phyloP scores from a whole-genome alignment of 23 tunicate species.

The Botrylloides violaceus region DNA sequence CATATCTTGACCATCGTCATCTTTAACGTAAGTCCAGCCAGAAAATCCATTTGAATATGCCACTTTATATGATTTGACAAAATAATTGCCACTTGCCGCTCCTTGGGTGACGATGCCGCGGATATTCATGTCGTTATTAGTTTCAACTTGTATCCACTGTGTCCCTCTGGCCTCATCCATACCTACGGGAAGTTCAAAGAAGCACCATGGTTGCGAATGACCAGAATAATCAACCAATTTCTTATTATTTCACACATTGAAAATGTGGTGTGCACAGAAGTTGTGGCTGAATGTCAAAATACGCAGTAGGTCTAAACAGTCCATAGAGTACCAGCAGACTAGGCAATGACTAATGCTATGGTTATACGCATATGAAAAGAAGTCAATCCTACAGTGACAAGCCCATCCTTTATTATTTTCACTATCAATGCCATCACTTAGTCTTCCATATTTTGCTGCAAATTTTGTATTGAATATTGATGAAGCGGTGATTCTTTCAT shows the following conservation, averaged over 20 bases:
- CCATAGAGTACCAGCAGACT: too few relatives aligned
- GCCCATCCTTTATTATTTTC: conserved; percentile 7
- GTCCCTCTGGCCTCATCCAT: neutral
- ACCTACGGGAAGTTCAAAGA: too few relatives aligned
- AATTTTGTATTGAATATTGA: conserved; percentile 5
- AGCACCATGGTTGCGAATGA: too few relatives aligned
- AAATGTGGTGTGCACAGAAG: too few relatives aligned
- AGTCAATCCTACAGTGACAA: neutral
- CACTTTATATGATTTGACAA: conserved; percentile 2
- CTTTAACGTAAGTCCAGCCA: neutral
- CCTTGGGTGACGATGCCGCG: conserved; percentile 25
- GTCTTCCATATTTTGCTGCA: conserved; percentile 4
- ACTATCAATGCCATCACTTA: neutral
- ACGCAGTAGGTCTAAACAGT: too few relatives aligned
- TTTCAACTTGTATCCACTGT: neutral
- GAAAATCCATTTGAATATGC: neutral
- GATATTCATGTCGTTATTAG: neutral
- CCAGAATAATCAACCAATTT: too few relatives aligned
- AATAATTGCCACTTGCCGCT: conserved; percentile 7
- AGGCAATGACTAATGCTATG: too few relatives aligned
- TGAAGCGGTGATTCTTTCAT: neutral
- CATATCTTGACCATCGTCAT: conserved; percentile 3
- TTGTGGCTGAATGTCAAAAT: too few relatives aligned
- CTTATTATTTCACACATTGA: too few relatives aligned
- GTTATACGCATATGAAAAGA: too few relatives aligned